These are phyloP conservation scores for Holothuria scabra DNA, from an alignment of 53 echinoderm and acorn worm genomes.

Conservation along the genomic window DNA sequence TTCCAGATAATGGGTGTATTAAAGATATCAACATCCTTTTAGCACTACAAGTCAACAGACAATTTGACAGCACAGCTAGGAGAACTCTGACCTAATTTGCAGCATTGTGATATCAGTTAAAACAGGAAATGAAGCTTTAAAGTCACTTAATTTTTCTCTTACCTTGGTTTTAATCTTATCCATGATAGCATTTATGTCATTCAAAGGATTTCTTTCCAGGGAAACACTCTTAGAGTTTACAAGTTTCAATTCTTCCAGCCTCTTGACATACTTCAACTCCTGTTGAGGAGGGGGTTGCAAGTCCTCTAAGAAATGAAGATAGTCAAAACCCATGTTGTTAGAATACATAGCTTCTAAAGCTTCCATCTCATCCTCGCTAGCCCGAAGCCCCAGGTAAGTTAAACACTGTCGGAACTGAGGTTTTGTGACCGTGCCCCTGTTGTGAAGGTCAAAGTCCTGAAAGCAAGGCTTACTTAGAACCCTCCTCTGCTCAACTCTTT, in stretches of 20 bases:
- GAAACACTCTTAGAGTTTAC: conserved; percentile 75
- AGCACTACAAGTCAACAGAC: too few relatives aligned
- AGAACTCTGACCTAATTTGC: too few relatives aligned
- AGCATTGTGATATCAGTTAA: too few relatives aligned
- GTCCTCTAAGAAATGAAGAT: conserved; percentile 85
- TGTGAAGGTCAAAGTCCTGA: conserved; percentile 96
- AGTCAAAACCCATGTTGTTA: conserved; percentile 91
- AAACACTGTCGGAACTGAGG: conserved; percentile 97
- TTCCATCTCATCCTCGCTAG: conserved; percentile 84
- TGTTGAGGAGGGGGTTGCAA: conserved; percentile 70
- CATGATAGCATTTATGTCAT: conserved; percentile 75
- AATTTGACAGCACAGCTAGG: too few relatives aligned
- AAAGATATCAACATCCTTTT: too few relatives aligned
- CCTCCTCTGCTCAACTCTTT: conserved; percentile 80
- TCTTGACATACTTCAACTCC: conserved; percentile 79
- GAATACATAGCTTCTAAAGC: conserved; percentile 85
- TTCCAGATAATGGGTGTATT: too few relatives aligned
- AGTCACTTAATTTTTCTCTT: not conserved
- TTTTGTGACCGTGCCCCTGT: conserved; percentile 90
- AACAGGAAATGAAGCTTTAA: too few relatives aligned
- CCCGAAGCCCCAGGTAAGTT: conserved; percentile 83
- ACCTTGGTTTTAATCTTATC: conserved; percentile 96
- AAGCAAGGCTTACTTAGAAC: conserved; percentile 91
- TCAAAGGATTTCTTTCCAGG: conserved; percentile 81
- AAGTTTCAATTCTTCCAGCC: conserved; percentile 47